Evolutionary conservation across 2,888 invertebrate genomes (phyloP).

Genomic region (Azorinus chamasolen): DNA sequence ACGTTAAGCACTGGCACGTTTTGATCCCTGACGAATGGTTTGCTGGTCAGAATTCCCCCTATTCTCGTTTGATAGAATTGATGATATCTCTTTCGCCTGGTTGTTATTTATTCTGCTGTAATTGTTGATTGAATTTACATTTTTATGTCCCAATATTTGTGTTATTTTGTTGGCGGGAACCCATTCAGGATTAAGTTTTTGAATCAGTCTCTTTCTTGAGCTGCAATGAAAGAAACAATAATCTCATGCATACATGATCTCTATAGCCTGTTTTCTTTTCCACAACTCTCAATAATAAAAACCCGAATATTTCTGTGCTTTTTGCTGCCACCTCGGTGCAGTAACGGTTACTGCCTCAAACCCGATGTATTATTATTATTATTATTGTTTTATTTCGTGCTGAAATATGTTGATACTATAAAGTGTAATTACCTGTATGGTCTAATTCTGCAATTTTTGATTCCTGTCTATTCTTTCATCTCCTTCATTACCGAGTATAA

Average conservation of each 20-base stretch:
- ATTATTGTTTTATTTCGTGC: too few species aligned
- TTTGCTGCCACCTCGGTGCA: too few species aligned
- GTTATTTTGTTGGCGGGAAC: constrained; percentile 33
- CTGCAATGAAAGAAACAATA: constrained; percentile 17
- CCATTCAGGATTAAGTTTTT: constrained; percentile 8
- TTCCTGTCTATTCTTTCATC: background rate
- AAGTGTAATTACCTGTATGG: constrained; percentile 8
- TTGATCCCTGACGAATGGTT: too few species aligned
- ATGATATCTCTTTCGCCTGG: constrained; percentile 21
- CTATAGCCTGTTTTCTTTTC: too few species aligned
- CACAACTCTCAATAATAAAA: too few species aligned
- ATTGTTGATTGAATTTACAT: constrained; percentile 36
- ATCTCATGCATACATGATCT: too few species aligned
- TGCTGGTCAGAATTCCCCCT: background rate
- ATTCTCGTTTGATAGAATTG: constrained; percentile 19
- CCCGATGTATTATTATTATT: too few species aligned
- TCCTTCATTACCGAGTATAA: constrained; percentile 2
- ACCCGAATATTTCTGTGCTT: too few species aligned
- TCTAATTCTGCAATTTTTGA: background rate
- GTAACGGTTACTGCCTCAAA: too few species aligned
- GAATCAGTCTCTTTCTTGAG: constrained; percentile 19
- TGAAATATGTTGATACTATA: too few species aligned
- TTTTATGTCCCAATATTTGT: constrained; percentile 43
- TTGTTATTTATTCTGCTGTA: constrained; percentile 27
- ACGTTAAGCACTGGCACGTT: too few species aligned